Evolutionary conservation across 2,113 vertebrate species (phyloP).

Genomic region (Chloebia gouldiae): DNA sequence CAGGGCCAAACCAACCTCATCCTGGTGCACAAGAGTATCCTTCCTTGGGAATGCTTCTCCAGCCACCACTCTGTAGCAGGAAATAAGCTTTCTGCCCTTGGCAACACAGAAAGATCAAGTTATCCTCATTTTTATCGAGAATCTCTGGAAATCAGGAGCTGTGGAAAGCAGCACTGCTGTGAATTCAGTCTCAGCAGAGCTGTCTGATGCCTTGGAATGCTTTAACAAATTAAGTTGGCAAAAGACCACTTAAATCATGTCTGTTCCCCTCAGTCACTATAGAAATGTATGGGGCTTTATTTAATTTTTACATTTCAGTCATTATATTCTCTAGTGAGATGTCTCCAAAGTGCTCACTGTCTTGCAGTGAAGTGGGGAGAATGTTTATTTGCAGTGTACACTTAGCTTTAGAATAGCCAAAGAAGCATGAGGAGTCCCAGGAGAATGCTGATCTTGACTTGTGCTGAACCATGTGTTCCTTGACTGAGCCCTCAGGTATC

Average conservation of each 20-base stretch:
- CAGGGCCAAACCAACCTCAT: slow-evolving; percentile 75
- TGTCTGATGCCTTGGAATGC: background rate
- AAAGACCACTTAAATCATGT: background rate
- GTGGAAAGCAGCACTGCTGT: background rate
- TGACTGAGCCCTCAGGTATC: slow-evolving; percentile 76
- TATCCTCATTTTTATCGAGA: background rate
- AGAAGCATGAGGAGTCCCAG: background rate
- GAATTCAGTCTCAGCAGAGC: background rate
- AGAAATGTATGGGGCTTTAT: background rate
- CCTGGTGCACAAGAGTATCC: slow-evolving; percentile 79
- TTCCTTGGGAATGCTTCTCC: background rate
- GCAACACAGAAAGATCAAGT: background rate
- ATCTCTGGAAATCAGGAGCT: background rate
- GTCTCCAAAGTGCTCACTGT: background rate
- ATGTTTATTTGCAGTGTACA: background rate
- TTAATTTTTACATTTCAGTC: background rate
- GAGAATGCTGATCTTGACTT: background rate
- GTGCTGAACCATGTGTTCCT: slow-evolving; percentile 52
- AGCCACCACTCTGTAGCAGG: background rate
- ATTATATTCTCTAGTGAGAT: background rate
- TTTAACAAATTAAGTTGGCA: background rate
- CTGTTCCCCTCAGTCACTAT: background rate
- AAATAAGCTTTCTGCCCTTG: background rate
- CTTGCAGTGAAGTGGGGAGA: background rate
- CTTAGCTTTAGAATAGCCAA: background rate